Percentiles rank a stretch among this genome's conserved stretches.
These are phyloP conservation scores for Leuctra nigra DNA, from an alignment of 2,888 invertebrate genomes.

Conservation along the genomic window DNA sequence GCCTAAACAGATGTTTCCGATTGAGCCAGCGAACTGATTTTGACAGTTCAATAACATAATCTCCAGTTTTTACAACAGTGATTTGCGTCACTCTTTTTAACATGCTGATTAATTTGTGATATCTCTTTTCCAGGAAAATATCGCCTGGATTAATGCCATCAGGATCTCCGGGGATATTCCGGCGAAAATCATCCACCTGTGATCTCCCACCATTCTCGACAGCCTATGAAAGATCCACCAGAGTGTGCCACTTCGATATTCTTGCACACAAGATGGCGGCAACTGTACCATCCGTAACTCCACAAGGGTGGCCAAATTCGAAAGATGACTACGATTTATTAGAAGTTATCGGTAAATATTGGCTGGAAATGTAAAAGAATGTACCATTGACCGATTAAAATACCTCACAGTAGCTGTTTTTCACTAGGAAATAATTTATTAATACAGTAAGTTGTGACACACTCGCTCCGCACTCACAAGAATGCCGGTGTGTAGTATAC, in stretches of 20 bases:
- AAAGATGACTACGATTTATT: conserved; percentile 88
- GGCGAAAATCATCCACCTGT: conserved; percentile 45
- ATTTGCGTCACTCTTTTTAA: background rate
- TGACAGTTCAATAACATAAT: no score
- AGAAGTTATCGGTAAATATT: conserved; percentile 81
- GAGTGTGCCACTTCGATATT: conserved; percentile 45
- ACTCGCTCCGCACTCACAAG: conserved; percentile 15
- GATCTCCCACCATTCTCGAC: conserved; percentile 21
- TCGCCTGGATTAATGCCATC: conserved; percentile 53
- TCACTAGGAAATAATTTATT: background rate
- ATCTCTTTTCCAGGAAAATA: conserved; percentile 46
- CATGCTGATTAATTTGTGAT: background rate
- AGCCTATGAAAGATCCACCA: conserved; percentile 23
- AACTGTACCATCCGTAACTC: conserved; percentile 31
- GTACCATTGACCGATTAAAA: background rate
- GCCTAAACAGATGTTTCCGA: no score
- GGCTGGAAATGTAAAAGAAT: conserved; percentile 14
- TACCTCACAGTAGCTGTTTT: background rate
- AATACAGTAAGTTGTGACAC: conserved; percentile 15
- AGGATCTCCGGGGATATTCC: conserved; percentile 54
- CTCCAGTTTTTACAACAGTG: no score
- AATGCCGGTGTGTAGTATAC: conserved; percentile 13
- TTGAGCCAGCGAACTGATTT: no score
- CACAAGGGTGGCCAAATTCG: conserved; percentile 72
- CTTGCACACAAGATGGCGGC: conserved; percentile 56